phyloP scores from a whole-genome alignment of 2,797 vertebrate genomes.

The Alcedo atthis region DNA sequence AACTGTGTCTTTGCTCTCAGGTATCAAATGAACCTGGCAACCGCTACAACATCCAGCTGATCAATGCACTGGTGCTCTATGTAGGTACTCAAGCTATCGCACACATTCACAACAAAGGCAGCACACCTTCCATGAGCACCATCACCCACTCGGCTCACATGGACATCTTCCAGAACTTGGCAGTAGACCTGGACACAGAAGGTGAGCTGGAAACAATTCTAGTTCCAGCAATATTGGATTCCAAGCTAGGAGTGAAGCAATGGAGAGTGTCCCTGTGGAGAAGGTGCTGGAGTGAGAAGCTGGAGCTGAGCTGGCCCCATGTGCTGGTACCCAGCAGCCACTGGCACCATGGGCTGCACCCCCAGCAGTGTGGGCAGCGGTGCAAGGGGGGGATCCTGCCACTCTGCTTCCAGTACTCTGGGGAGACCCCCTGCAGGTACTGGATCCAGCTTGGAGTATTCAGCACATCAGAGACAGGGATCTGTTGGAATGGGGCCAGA shows the following conservation, averaged over 20 bases:
- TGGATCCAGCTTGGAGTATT: background rate
- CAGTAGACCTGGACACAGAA: conserved; percentile 97
- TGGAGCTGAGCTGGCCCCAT: background rate
- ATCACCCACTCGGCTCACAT: conserved; percentile 99
- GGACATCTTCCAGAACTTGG: conserved; percentile 99
- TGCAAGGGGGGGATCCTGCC: no score
- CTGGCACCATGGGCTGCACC: background rate
- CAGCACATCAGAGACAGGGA: background rate
- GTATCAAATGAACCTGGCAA: conserved; percentile 97
- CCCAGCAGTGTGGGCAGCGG: background rate
- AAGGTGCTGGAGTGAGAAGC: background rate
- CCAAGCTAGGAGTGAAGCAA: background rate
- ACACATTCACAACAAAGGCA: conserved; percentile 99
- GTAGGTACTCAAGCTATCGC: conserved; percentile 98
- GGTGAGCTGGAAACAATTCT: conserved; percentile 77
- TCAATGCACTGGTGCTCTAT: conserved; percentile 97
- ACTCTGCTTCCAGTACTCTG: background rate
- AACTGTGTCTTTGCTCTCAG: conserved; percentile 59
- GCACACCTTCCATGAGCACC: conserved; percentile 99
- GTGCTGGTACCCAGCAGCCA: background rate
- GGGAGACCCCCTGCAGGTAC: background rate
- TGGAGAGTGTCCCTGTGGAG: background rate
- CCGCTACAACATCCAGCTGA: conserved; percentile 99
- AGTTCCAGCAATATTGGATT: accelerated
- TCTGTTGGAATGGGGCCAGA: background rate